Base-by-base conservation (phyloP, 2,888 invertebrate genomes). In the Agelastica alni region DNA sequence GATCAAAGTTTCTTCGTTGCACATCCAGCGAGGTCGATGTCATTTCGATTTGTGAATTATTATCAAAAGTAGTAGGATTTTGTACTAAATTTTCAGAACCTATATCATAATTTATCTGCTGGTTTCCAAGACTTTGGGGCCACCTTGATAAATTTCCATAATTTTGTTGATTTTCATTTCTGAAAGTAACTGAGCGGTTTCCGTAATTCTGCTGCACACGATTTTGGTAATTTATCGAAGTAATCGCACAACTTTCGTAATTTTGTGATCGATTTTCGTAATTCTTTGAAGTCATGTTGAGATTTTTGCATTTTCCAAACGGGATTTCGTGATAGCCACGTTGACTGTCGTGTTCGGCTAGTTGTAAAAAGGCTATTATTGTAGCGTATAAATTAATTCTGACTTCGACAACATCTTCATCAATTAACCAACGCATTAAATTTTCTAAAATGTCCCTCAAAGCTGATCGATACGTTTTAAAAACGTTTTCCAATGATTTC, bases 321-420 rank as follows among this genome's bases (percentile, higher is more conserved):
- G 81, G 47, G 84, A 85, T 0, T n/a, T n/a, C n/a, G n/a, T n/a
- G n/a, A n/a, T n/a, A n/a, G n/a, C n/a, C 60, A n/a, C 66, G 59
- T 14, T 55, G 32, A 2, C 46, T 54, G 43, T 70, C 66, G n/a
- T 62, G 47, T 61, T 84, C 86, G 0, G 87, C 84, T 10, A 95
- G 87, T 65, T 89, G 88, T 51, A 96, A 78, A 61, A 88, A 89
- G 63, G 91, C 91, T 1, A 94, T 75, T 12, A 96, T 72, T 0
- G 93, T 87, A 1, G 91, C 91, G 70, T 96, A 96, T 9, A 96
- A 75, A 73, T 95, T 92, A 0, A 93, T 90, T 34, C 93, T 78
- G 53, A 94, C 84, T 70, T 91, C 89, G 0, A 88, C 85, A 0
- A 87, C 88, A 45, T 90, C 89, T 32, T 91, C 89, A 1, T 86